Evolutionary conservation across 2,797 vertebrate genomes (phyloP), one percentile per base, ranked within the genome.

Genomic region (Microctenopoma stevenorrisi): DNA sequence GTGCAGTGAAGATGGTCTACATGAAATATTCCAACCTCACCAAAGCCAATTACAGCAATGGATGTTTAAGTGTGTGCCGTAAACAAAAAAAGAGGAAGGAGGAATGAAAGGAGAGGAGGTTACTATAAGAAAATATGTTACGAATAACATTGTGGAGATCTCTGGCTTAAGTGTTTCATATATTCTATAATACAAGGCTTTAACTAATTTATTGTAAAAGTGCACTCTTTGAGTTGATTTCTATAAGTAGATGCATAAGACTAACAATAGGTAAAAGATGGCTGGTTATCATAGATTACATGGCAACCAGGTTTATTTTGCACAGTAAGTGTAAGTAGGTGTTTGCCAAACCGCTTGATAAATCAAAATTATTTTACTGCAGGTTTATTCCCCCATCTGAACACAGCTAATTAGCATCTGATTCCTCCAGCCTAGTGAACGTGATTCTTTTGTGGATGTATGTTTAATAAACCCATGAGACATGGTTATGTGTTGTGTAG

Each of bases 1-100:
- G 38, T 51, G 43, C 33, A 57, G 43, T 43, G 53, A 73, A 59
- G 64, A 81, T 16, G 16, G 30, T 46, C 59, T 44, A 30, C 28
- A 51, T 88, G 58, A 88, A 81, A 86, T 83, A 85, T 84, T 78
- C 64, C 83, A 81, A 66, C 50, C 64, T 84, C 58, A 51, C 30
- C 44, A 22, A 44, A 63, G 80, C 62, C 87, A 89, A 88, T 91
- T 90, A 86, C 68, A 75, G 70, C 88, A 88, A 86, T 82, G 73
- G 69, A 18, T 40, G 10, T 49, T 59, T 69, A 53, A 43, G 49
- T 51, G 46, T 3, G 53, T 38, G 43, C n/a, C 61, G 61, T 47
- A 52, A 60, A 55, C 54, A 65, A 80, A 61, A 76, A 54, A 51
- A 61, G 42, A 61, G 55, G 40, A 60, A n/a, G 61, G 67, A 72